These are phyloP conservation scores for Naja naja DNA, from an alignment of 2,113 vertebrate genomes.

Conservation along the genomic window DNA sequence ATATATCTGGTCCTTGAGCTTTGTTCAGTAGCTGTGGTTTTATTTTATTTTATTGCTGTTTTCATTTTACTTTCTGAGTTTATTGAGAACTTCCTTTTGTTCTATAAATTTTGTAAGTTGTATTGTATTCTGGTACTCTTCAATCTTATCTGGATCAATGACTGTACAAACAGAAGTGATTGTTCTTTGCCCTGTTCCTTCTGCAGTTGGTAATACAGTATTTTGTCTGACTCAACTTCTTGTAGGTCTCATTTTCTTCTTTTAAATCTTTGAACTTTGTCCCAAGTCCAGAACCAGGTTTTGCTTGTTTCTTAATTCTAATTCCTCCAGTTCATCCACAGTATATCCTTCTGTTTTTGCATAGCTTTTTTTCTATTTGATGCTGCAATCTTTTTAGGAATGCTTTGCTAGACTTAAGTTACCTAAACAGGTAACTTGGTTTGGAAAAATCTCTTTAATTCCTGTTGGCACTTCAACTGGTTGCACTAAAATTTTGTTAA, in stretches of 20 bases:
- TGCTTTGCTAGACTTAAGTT: not conserved
- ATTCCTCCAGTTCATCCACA: not conserved
- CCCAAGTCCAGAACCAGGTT: not conserved
- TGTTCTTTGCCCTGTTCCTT: not conserved
- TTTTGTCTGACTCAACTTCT: not conserved
- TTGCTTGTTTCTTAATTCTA: not conserved
- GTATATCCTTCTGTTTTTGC: not conserved
- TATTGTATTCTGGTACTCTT: not conserved
- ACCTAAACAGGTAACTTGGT: not conserved
- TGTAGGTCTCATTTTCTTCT: not conserved
- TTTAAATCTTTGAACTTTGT: not conserved
- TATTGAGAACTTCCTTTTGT: not conserved
- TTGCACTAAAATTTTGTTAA: not conserved
- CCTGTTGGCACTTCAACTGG: not conserved
- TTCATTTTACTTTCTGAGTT: not conserved
- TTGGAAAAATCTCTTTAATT: not conserved
- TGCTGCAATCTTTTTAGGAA: not conserved
- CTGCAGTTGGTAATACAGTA: not conserved
- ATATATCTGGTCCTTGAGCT: not conserved
- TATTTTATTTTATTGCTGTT: not conserved
- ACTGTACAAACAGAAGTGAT: not conserved
- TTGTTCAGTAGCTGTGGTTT: not conserved
- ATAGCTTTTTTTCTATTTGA: not conserved
- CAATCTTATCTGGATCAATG: not conserved
- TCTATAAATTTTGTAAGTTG: not conserved